Evolutionary conservation across 2,888 invertebrate species (phyloP), one percentile per base, ranked within the genome.

Genomic region (Adela reaumurella): DNA sequence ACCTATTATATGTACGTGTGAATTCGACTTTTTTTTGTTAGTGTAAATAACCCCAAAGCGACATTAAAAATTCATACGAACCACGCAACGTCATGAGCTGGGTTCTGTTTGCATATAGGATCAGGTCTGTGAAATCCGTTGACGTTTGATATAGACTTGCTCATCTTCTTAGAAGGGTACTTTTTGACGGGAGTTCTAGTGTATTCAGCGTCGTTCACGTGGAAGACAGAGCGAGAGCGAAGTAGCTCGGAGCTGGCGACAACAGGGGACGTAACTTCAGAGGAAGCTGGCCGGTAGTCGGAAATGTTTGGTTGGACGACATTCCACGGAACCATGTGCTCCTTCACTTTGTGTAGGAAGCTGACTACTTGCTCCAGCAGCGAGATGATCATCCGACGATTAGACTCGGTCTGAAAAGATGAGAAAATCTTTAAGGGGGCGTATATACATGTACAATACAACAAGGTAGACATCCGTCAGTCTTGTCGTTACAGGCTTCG

Each of bases 321-420:
- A 83, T 83, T n/a, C n/a, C n/a, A n/a, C n/a, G n/a, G n/a, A n/a
- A n/a, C n/a, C 55, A 88, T 78, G 57, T 86, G 87, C 55, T 84
- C 83, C 59, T 86, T 86, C 3, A 86, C 83, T 65, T 84, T 81
- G 60, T 85, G 87, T 58, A 89, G 66, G 64, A 87, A 88, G 52
- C 82, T 81, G 43, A 86, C 83, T 55, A 88, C 84, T 68, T 88
- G 87, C 62, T 84, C 84, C 73, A 89, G 83, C 59, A 88, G 78
- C 24, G 86, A 86, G 63, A 85, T 82, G 65, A 88, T 88, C 88
- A 88, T 88, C 64, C 86, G 84, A 54, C 87, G 79, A 64, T 84
- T 87, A 48, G 85, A 81, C 64, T 88, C 87, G 53, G 84, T 84
- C 88, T 88, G 77, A 58, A 82, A 74, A 60, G n/a, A 14, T 14